Evolutionary conservation across 35 echinoderm and acorn worm genomes (phyloP).

Genomic region (Acanthaster planci): DNA sequence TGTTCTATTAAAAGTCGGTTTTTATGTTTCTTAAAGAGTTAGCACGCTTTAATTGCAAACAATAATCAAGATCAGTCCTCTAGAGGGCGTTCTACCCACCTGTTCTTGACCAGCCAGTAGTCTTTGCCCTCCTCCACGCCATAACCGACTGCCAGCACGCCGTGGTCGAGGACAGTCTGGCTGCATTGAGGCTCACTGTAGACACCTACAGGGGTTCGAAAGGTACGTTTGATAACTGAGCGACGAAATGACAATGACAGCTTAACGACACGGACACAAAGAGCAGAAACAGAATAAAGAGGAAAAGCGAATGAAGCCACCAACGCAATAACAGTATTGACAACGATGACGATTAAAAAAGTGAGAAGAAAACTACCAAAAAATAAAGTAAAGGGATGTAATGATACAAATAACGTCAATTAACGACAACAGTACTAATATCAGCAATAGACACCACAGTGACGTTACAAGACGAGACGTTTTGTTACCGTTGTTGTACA

Average conservation of each 20-base stretch:
- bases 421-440: background rate
- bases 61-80: no score
- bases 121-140: constrained; percentile 55
- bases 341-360: background rate
- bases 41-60: no score
- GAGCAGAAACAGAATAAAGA: no score
- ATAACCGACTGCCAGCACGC: constrained; percentile 90
- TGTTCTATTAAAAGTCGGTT: no score
- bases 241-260: background rate
- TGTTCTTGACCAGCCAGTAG: constrained; percentile 98
- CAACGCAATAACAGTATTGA: background rate
- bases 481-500: constrained; percentile 56
- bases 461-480: background rate
- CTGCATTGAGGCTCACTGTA: constrained; percentile 82
- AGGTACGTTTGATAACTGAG: background rate
- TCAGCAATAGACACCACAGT: background rate
- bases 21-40: no score
- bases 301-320: background rate
- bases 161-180: constrained; percentile 70
- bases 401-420: background rate
- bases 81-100: constrained; percentile 33
- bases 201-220: constrained; percentile 59
- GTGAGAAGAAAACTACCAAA: background rate
- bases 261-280: no score
- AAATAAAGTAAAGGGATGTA: background rate